Evolutionary conservation across 2,113 vertebrate species (phyloP).

Genomic region (Tupaia chinensis): DNA sequence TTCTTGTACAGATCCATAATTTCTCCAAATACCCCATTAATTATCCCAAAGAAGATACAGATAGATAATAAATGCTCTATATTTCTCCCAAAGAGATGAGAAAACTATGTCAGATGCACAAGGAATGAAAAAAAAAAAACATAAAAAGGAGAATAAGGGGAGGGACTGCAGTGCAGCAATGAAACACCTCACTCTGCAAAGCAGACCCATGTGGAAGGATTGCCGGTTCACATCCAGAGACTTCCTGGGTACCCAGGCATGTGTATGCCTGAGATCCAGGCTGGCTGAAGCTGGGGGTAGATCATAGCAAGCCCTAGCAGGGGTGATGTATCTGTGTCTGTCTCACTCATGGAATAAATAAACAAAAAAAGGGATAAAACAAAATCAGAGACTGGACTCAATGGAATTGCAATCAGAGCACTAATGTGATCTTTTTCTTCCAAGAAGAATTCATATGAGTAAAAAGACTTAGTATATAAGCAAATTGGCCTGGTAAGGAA

Average conservation of each 20-base stretch:
- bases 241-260: too few relatives aligned
- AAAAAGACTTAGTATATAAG: conserved; percentile 17
- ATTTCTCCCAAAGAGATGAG: not conserved
- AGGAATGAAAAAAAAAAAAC: conserved; percentile 38
- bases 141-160: not conserved
- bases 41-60: not conserved
- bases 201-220: too few relatives aligned
- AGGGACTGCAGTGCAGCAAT: too few relatives aligned
- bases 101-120: not conserved
- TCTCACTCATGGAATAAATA: not conserved
- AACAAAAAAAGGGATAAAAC: not conserved
- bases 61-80: not conserved
- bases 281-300: too few relatives aligned
- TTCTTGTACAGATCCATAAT: conserved; percentile 34
- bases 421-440: conserved; percentile 24
- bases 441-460: not conserved
- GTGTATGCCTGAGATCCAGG: too few relatives aligned
- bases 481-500: not conserved
- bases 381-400: not conserved
- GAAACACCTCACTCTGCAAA: too few relatives aligned
- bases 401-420: not conserved
- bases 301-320: too few relatives aligned
- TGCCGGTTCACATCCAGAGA: too few relatives aligned
- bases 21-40: conserved; percentile 37
- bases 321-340: too few relatives aligned